Conservation (phyloP, 2,113 vertebrate species). For the Tragelaphus buxtoni region DNA sequence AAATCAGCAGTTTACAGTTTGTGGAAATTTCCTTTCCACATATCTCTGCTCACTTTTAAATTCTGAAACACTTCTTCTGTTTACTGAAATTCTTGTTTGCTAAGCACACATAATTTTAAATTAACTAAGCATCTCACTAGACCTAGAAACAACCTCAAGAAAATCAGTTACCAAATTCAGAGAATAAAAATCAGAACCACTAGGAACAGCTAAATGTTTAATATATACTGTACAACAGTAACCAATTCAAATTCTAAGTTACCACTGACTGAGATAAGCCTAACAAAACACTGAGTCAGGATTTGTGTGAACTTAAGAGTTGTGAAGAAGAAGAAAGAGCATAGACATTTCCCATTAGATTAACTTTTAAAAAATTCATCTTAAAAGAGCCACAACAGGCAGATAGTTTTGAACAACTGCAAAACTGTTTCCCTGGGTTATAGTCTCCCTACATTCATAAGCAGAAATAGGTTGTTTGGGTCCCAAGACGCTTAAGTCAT, state of each 20-base stretch:
- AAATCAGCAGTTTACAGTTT: neutral
- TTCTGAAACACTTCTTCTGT: neutral
- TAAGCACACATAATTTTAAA: neutral
- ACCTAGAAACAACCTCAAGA: neutral
- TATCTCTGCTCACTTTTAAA: neutral
- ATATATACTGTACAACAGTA: neutral
- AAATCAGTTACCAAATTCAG: neutral
- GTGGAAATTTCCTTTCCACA: neutral
- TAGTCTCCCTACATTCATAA: neutral
- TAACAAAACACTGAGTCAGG: neutral
- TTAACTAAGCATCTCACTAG: neutral
- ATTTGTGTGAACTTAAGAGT: neutral
- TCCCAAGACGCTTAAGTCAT: neutral
- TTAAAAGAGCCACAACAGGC: neutral
- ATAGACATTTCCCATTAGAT: neutral
- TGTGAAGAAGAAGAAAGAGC: neutral
- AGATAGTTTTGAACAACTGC: neutral
- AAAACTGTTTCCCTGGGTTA: neutral
- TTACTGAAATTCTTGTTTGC: neutral
- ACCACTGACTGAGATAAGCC: neutral
- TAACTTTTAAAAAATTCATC: neutral
- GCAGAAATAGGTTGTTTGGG: neutral
- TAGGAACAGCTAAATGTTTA: neutral
- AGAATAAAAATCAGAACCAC: neutral
- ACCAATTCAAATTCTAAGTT: neutral